phyloP scores from a whole-genome alignment of 2,113 vertebrate genomes.

The Neodontobutis hainanensis region DNA sequence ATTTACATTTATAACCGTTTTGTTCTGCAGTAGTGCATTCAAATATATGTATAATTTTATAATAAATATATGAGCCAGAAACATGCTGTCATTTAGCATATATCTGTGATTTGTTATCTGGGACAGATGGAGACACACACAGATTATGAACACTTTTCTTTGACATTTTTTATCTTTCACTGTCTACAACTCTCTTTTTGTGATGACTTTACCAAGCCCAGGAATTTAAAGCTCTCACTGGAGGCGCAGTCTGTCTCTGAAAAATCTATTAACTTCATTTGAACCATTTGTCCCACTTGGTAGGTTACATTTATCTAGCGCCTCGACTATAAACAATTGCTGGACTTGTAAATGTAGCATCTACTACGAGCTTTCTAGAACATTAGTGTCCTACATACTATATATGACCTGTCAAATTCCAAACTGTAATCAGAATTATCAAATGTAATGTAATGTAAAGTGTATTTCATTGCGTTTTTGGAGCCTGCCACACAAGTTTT shows the following conservation, averaged over 20 bases:
- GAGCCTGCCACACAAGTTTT: too few species aligned
- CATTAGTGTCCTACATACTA: neutral
- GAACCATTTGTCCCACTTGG: conserved; percentile 61
- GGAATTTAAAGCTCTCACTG: conserved; percentile 80
- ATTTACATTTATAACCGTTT: neutral
- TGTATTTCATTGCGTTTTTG: too few species aligned
- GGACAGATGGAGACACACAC: conserved; percentile 49
- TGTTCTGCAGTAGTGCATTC: neutral
- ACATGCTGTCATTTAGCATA: neutral
- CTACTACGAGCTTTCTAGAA: too few species aligned
- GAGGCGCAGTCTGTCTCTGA: conserved; percentile 75
- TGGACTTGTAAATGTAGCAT: too few species aligned
- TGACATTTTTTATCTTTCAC: conserved; percentile 16
- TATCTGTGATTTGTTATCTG: conserved; percentile 24
- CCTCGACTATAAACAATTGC: neutral
- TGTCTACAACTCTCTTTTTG: conserved; percentile 40
- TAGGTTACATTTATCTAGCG: conserved; percentile 32
- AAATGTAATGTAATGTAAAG: too few species aligned
- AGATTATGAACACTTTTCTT: conserved; percentile 36
- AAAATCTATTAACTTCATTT: conserved; percentile 78
- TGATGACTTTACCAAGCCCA: conserved; percentile 78
- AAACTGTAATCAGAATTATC: neutral
- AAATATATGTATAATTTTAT: too few species aligned
- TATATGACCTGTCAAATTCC: neutral
- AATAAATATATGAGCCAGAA: too few species aligned